Evolutionary conservation across 2,113 vertebrate species (phyloP).

Genomic region (Tragelaphus strepsiceros): DNA sequence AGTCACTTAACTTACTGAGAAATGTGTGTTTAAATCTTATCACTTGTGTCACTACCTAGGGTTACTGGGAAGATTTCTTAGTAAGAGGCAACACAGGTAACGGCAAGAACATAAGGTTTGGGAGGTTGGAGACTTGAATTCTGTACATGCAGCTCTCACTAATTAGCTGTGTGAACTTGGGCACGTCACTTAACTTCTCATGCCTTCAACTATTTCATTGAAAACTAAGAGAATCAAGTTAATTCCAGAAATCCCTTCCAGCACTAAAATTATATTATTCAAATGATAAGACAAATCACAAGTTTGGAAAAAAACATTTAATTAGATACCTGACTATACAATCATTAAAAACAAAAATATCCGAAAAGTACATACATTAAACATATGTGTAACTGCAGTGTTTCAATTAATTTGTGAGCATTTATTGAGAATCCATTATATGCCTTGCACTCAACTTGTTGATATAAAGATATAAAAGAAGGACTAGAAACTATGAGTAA

Average conservation of each 20-base stretch:
- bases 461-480: constrained; percentile 1
- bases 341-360: not conserved
- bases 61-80: not conserved
- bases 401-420: not conserved
- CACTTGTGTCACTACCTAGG: not conserved
- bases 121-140: not conserved
- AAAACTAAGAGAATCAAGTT: constrained; percentile 31
- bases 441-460: not conserved
- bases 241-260: constrained; percentile 15
- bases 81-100: not conserved
- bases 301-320: not conserved
- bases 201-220: not conserved
- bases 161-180: not conserved
- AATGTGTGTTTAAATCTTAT: not conserved
- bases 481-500: not conserved
- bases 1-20: not conserved
- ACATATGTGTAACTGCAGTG: not conserved
- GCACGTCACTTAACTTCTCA: constrained; percentile 22
- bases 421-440: not conserved
- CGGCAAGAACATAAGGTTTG: not conserved
- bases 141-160: not conserved
- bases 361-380: not conserved
- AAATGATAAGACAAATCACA: not conserved
- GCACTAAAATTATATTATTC: not conserved
- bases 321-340: not conserved